Base-by-base conservation (phyloP, 2,797 vertebrate species). In the Microctenopoma stevenorrisi region DNA sequence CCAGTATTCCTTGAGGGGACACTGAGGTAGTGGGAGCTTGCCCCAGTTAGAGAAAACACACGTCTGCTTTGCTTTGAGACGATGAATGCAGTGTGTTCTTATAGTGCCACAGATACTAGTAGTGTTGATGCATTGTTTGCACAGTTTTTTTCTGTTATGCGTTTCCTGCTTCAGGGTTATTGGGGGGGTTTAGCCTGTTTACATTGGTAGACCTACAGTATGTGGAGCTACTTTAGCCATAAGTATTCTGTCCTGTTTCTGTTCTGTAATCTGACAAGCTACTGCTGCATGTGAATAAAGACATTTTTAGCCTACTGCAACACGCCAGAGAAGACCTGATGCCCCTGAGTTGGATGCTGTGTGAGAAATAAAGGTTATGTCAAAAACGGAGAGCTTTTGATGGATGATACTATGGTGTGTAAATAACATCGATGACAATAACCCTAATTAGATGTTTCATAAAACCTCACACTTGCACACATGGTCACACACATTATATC, bases 221-320 rank as follows among this genome's bases (percentile, higher is more conserved):
- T 72, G 68, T 78, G 74, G 80, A 82, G 63, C 82, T 73, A 76
- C 79, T 81, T 82, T 79, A 74, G 51, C 72, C 54, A 62, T 73
- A 64, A 76, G 57, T 86, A 67, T 82, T 86, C 82, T 77, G 63
- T 88, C 55, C 81, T 90, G 78, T 87, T 75, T 88, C 79, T 91
- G 68, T 79, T 84, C 79, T 93, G 88, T 92, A 92, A 80, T 83
- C 89, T 90, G 83, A 86, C 75, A 76, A 87, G 83, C 90, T 84
- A 84, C 80, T 90, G 89, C 86, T 92, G 90, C 91, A 93, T 93
- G 90, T 93, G 90, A 93, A 93, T 93, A 90, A 91, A 92, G 58
- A 90, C 81, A 81, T 91, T 88, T 86, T 85, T 66, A 88, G 79
- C 79, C 89, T 90, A 78, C 81, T 84, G 83, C 83, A 88, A 89